Evolutionary conservation across 1,140 invertebrate species (phyloP).

Genomic region (Sinonovacula constricta): DNA sequence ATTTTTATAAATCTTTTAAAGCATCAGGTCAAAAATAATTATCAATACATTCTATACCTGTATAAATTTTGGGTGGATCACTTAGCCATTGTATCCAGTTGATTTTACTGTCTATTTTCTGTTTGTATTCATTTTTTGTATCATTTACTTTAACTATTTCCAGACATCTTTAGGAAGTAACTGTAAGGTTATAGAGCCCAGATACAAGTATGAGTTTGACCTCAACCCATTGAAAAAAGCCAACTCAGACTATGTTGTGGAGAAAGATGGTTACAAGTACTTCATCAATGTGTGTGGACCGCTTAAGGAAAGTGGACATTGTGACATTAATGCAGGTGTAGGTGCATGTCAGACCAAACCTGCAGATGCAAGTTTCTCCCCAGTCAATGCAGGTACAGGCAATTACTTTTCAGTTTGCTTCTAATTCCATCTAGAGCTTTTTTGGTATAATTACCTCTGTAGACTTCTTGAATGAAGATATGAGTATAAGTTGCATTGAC

Average conservation of each 20-base stretch:
- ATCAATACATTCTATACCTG: too few relatives aligned
- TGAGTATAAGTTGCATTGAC: too few relatives aligned
- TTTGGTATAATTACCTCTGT: too few relatives aligned
- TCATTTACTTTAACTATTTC: too few relatives aligned
- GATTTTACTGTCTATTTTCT: too few relatives aligned
- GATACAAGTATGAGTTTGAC: conserved; percentile 74
- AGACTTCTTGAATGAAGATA: too few relatives aligned
- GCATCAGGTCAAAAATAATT: too few relatives aligned
- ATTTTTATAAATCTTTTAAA: conserved; percentile 5
- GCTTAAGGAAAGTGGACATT: conserved; percentile 30
- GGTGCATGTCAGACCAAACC: conserved; percentile 68
- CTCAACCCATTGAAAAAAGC: conserved; percentile 64
- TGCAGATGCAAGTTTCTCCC: conserved; percentile 23
- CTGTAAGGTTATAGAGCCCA: conserved; percentile 72
- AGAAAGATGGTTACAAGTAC: conserved; percentile 55
- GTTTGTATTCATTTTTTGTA: too few relatives aligned
- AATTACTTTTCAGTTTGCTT: too few relatives aligned
- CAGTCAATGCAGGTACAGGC: conserved; percentile 56
- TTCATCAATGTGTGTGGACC: conserved; percentile 68
- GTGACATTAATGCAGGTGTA: conserved; percentile 33
- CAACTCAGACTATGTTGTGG: conserved; percentile 61
- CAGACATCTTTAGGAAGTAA: conserved; percentile 58
- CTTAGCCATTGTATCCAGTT: too few relatives aligned
- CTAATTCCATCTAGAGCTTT: too few relatives aligned
- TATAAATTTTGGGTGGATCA: too few relatives aligned